Conservation (phyloP, 2,888 invertebrate species). For the Oligia strigilis region DNA sequence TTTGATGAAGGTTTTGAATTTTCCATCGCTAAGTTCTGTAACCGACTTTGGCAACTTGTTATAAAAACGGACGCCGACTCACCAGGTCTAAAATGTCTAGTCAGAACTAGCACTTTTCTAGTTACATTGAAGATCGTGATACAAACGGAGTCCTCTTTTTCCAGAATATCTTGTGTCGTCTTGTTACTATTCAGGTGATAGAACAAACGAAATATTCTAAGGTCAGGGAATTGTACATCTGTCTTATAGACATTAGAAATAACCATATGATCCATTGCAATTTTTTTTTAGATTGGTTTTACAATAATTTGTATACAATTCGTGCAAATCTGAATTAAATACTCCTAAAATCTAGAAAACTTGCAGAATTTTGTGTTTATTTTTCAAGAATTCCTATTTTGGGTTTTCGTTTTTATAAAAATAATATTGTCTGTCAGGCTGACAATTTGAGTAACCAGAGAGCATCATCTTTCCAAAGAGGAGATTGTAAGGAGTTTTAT, state of each 20-base stretch:
- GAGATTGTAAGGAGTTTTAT: constrained; percentile 25
- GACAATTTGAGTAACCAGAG: constrained; percentile 20
- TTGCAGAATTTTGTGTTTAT: constrained; percentile 27
- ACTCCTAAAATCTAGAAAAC: not conserved
- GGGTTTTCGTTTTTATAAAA: not conserved
- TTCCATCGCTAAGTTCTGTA: no score
- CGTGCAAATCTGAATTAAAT: not conserved
- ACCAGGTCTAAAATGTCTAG: constrained; percentile 98
- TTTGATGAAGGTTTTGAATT: no score
- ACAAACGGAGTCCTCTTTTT: constrained; percentile 95
- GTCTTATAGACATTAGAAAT: constrained; percentile 19
- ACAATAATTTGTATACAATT: not conserved
- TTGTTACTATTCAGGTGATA: constrained; percentile 93
- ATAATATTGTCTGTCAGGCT: constrained; percentile 21
- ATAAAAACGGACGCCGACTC: no score
- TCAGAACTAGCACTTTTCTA: constrained; percentile 94
- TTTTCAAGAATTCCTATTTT: constrained; percentile 1
- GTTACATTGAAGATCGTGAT: constrained; percentile 95
- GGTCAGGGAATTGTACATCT: constrained; percentile 91
- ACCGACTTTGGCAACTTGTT: no score
- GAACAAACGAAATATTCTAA: constrained; percentile 93
- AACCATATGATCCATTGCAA: constrained; percentile 24
- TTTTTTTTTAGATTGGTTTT: not conserved
- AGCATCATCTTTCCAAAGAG: not conserved
- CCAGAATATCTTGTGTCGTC: constrained; percentile 95